Percentiles rank a stretch among this genome's conserved stretches.
These are phyloP conservation scores for Oriolus oriolus DNA, from an alignment of 2,113 vertebrate genomes.

Conservation along the genomic window DNA sequence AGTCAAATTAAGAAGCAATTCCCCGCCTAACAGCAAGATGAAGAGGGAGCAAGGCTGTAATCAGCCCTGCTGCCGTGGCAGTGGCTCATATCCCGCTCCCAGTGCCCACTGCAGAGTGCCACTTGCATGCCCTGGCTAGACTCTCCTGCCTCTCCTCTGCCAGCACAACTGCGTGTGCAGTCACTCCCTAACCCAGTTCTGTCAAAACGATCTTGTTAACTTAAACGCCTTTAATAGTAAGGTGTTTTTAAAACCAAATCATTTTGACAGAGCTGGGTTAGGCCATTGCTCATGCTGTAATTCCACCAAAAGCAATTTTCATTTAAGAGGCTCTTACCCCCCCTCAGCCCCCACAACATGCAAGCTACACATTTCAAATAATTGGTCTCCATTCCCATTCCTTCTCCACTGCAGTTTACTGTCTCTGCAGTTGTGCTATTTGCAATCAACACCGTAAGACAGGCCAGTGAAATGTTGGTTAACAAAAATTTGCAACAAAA, in stretches of 20 bases:
- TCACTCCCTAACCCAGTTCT: slow-evolving; percentile 58
- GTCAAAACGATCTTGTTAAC: slow-evolving; percentile 60
- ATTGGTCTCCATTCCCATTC: background rate
- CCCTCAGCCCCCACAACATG: background rate
- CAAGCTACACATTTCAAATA: background rate
- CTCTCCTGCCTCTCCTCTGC: background rate
- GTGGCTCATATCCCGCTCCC: background rate
- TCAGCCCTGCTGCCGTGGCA: background rate
- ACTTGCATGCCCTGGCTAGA: background rate
- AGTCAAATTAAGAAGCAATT: background rate
- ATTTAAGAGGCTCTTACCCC: background rate
- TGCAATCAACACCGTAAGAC: background rate
- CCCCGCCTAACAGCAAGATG: background rate
- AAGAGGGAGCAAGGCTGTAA: background rate
- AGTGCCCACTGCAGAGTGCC: background rate
- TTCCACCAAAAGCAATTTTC: slow-evolving; percentile 13
- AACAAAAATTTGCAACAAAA: background rate
- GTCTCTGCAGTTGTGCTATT: background rate
- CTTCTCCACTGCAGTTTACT: background rate
- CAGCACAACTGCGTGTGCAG: background rate
- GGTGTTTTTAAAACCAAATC: slow-evolving; percentile 49
- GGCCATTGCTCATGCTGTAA: background rate
- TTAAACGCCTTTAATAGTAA: slow-evolving; percentile 60
- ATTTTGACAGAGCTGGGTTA: slow-evolving; percentile 57
- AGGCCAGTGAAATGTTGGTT: background rate